phyloP scores from a whole-genome alignment of 2,113 vertebrate genomes.

The Pao palembangensis region DNA sequence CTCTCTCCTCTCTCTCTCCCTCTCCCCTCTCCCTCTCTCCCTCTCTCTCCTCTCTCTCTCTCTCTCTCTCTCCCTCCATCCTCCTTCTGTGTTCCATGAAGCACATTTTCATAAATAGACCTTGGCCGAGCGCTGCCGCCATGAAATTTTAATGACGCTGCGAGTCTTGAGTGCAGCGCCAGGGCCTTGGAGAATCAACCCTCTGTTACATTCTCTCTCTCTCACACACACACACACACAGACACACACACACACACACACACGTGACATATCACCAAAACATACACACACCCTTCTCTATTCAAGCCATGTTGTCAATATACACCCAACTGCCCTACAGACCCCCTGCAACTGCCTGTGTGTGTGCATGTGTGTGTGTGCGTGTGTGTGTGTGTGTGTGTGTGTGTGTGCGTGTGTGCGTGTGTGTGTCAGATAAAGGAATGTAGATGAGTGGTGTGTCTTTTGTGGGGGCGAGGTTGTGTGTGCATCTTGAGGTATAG shows the following conservation, averaged over 20 bases:
- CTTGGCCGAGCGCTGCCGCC: slow-evolving; percentile 85
- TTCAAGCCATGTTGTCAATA: not conserved
- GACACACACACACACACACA: slow-evolving; percentile 11
- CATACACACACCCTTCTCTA: slow-evolving; percentile 19
- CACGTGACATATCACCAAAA: slow-evolving; percentile 41
- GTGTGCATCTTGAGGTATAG: slow-evolving; percentile 37
- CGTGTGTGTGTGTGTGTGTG: too few species aligned
- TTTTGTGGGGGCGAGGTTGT: slow-evolving; percentile 18
- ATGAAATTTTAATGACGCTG: slow-evolving; percentile 95
- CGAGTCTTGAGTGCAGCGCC: slow-evolving; percentile 89
- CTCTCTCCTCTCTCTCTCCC: too few species aligned
- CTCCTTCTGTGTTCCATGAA: slow-evolving; percentile 80
- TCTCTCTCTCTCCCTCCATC: slow-evolving; percentile 53
- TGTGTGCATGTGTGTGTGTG: too few species aligned
- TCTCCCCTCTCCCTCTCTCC: too few species aligned
- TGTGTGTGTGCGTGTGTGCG: slow-evolving; percentile 12
- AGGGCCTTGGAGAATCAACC: slow-evolving; percentile 84
- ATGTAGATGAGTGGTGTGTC: not conserved
- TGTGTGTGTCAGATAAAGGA: not conserved
- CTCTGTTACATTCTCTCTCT: slow-evolving; percentile 76
- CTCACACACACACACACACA: slow-evolving; percentile 26
- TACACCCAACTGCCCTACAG: slow-evolving; percentile 42
- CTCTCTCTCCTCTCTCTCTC: slow-evolving; percentile 15
- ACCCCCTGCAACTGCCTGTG: slow-evolving; percentile 10
- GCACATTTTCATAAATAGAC: slow-evolving; percentile 98